Conservation (phyloP, 2,113 vertebrate species). For the Sarotherodon lohbergeri region DNA sequence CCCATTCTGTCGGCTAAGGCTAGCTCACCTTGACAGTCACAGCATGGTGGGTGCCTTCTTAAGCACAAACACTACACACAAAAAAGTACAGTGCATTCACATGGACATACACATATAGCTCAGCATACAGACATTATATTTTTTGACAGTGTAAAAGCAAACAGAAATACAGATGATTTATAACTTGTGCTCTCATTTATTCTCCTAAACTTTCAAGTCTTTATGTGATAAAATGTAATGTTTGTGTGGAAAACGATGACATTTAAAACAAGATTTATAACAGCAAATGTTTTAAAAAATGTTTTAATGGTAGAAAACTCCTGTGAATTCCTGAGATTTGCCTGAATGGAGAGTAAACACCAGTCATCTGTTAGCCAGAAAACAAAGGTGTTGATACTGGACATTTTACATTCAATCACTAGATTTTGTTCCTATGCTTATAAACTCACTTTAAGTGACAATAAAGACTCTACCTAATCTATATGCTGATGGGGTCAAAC, state of each 20-base stretch:
- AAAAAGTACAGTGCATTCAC: not conserved
- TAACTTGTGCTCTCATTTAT: not conserved
- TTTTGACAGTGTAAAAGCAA: not conserved
- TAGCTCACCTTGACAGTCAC: conserved; percentile 55
- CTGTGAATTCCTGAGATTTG: not conserved
- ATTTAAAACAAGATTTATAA: not conserved
- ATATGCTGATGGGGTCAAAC: not conserved
- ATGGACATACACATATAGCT: not conserved
- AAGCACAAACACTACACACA: conserved; percentile 3
- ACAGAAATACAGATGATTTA: not conserved
- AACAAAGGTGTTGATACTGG: not conserved
- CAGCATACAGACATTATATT: not conserved
- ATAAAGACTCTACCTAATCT: not conserved
- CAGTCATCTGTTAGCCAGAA: not conserved
- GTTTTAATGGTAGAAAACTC: not conserved
- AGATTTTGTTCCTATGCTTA: not conserved
- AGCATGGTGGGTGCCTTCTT: conserved; percentile 34
- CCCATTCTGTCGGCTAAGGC: conserved; percentile 48
- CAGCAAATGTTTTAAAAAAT: not conserved
- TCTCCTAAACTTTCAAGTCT: not conserved
- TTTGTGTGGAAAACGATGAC: not conserved
- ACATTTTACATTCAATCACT: not conserved
- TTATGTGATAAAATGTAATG: not conserved
- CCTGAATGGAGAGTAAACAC: not conserved
- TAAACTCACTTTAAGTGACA: not conserved